Evolutionary conservation across 2,888 invertebrate species (phyloP), one percentile per base, ranked within the genome.

Genomic region (Cheilosia vernalis): DNA sequence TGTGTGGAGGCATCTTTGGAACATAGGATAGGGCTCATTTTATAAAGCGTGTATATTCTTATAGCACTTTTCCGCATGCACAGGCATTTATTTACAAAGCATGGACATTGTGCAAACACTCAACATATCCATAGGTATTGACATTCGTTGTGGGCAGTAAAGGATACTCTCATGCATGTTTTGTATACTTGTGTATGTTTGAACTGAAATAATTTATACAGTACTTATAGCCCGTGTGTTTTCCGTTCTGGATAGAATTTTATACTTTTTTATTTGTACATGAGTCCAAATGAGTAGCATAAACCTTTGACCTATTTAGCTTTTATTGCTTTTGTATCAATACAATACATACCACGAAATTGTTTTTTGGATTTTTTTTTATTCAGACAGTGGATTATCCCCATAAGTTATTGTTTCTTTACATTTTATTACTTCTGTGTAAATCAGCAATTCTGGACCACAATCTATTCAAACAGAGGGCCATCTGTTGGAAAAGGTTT

Each of bases 171-270:
- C n/a, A 7, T n/a, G 24, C 49, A 4, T 47, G 37, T 61, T 4
- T 67, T 60, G 10, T 44, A 73, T 44, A 27, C 19, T 27, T 19
- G 56, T 70, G 64, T 64, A 24, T 79, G 33, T 60, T 72, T 72
- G 42, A 37, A 72, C 27, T 51, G 64, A 79, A 72, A 79, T 72
- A 72, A 79, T 72, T 72, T 79, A 79, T 72, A 49, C 72, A 37
- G 64, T 51, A 58, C 58, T 72, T 64, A 66, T 49, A 40, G 44
- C 24, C 55, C 60, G 60, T 66, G 73, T 80, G 73, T 60, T 66
- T 61, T 66, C 53, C 73, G 37, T 73, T 66, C 44, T 19, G 21
- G n/a, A 37, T 73, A 37, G 51, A 79, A 58, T 53, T 40, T 66
- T 73, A 64, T 72, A 56, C 3, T 30, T 64, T 64, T 44, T 66